These are phyloP conservation scores for Spialia ferax DNA, from an alignment of 2,888 invertebrate genomes.

Conservation along the genomic window DNA sequence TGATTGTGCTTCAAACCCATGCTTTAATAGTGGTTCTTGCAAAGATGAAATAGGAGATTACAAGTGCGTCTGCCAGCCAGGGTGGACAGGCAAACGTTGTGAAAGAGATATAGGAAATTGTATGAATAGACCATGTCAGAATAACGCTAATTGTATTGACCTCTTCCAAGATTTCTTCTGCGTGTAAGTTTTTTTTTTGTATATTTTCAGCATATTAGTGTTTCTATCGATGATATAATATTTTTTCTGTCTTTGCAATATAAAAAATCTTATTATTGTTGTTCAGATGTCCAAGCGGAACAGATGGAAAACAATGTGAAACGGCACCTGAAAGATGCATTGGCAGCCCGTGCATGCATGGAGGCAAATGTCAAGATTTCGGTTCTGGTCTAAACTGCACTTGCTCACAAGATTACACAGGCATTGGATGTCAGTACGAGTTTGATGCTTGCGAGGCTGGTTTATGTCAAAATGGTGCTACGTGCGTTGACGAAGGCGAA, in stretches of 20 bases:
- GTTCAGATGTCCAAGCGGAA: slow-evolving; percentile 95
- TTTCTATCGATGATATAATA: neutral
- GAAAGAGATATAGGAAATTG: slow-evolving; percentile 96
- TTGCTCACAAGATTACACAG: slow-evolving; percentile 94
- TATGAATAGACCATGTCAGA: slow-evolving; percentile 95
- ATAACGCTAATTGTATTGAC: slow-evolving; percentile 96
- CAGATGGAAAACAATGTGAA: slow-evolving; percentile 98
- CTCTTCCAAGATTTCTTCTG: slow-evolving; percentile 97
- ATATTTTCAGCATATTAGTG: neutral
- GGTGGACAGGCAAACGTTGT: slow-evolving; percentile 95
- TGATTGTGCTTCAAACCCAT: slow-evolving; percentile 94
- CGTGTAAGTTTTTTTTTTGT: slow-evolving; percentile 88
- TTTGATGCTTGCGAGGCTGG: slow-evolving; percentile 96
- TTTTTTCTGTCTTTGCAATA: neutral
- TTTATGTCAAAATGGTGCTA: slow-evolving; percentile 97
- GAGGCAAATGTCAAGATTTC: slow-evolving; percentile 97
- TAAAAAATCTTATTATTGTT: neutral
- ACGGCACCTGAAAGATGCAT: slow-evolving; percentile 98
- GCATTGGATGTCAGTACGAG: slow-evolving; percentile 97
- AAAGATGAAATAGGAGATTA: slow-evolving; percentile 94
- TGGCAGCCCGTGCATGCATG: slow-evolving; percentile 98
- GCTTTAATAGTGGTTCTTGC: slow-evolving; percentile 96
- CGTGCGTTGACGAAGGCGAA: slow-evolving; percentile 94
- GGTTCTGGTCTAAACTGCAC: slow-evolving; percentile 98
- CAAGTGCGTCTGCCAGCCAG: slow-evolving; percentile 93